Conservation (phyloP, 2,113 vertebrate genomes). For the Silurus meridionalis region DNA sequence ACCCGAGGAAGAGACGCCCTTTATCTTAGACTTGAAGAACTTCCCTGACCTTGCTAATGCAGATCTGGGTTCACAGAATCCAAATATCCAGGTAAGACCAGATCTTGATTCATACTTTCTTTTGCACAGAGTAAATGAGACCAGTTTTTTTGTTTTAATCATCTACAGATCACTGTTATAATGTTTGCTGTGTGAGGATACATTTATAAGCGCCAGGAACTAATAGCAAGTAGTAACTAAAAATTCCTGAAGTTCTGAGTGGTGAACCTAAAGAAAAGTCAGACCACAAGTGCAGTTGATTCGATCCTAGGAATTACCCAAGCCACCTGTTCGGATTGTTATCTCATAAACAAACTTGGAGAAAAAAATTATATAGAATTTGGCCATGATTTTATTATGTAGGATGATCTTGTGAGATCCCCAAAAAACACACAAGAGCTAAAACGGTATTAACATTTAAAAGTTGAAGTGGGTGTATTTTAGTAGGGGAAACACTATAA, state of each 20-base stretch:
- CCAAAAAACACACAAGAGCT: neutral
- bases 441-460: neutral
- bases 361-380: neutral
- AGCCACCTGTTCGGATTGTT: neutral
- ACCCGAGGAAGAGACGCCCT: conserved; percentile 67
- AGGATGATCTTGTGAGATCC: neutral
- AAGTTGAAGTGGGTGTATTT: neutral
- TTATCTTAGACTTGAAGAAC: conserved; percentile 81
- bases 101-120: neutral
- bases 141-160: neutral
- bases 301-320: neutral
- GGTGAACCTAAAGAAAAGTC: neutral
- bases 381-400: neutral
- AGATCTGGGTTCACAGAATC: conserved; percentile 79
- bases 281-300: neutral
- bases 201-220: neutral
- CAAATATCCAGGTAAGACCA: conserved; percentile 83
- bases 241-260: neutral
- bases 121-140: neutral
- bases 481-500: neutral
- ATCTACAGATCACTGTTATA: neutral
- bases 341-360: neutral
- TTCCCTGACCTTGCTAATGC: conserved; percentile 78
- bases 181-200: too few relatives aligned
- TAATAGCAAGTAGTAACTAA: neutral